Base-by-base conservation (phyloP, 1,140 invertebrate genomes). In the Laupala kohalensis region DNA sequence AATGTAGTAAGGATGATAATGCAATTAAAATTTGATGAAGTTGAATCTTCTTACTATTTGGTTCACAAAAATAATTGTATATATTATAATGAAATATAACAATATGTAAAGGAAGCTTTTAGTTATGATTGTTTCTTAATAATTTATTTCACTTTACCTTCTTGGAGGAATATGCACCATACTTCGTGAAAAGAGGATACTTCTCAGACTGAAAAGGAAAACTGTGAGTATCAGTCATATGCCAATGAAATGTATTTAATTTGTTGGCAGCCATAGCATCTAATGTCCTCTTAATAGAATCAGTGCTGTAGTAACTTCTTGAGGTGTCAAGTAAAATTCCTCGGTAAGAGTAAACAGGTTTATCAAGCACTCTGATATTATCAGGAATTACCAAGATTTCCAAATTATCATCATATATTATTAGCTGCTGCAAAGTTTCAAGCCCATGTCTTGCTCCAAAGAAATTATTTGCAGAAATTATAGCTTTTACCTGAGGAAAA, bases 201-300 rank as follows among this genome's bases (percentile, higher is more conserved):
- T 85, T 83, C 15, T 86, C 83, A 4, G 90, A 85, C 37, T 87
- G 80, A 73, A 93, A 84, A 0, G 92, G 92, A 79, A 94, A 94
- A 76, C 91, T 92, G 75, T 95, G 92, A 0, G 89, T 88, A 77
- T 94, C 92, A 3, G 90, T 92, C 0, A 90, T 84, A 77, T 95
- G 92, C 91, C 91, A 93, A 79, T 94, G 92, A 70, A 95, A 88
- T 9, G 90, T 88, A 81, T 95, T 95, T 68, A 95, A 81, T 81
- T 95, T 95, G 71, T 88, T 88, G 76, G 87, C 83, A 0, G 88
- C 87, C 91, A 95, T 93, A 0, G 84, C 92, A 76, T 93, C 90
- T 63, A 95, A 82, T 0, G 90, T 91, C 23, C 84, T 81, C 74
- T 90, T 86, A 64, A 95, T 89, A 1, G 85, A 80, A 3, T 86